Base-by-base conservation (phyloP, 2,113 vertebrate species). In the Tupaia tana region DNA sequence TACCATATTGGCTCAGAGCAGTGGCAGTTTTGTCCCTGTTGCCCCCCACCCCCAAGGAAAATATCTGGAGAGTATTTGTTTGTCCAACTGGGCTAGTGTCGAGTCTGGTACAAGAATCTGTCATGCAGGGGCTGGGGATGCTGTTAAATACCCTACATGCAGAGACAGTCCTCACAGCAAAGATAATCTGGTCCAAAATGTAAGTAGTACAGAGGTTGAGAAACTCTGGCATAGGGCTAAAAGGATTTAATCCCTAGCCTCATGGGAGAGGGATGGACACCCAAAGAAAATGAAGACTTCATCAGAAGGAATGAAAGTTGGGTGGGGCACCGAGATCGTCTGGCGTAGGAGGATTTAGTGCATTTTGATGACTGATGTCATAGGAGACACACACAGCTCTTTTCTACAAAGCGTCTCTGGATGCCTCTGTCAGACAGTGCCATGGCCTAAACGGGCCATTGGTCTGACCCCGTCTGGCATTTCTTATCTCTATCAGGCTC, bases 401-500 rank as follows among this genome's bases (percentile, higher is more conserved):
- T 86, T 56, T 80, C 87, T 94, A 3, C 84, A 81, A 20, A 95
- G 82, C 0, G 0, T 82, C 78, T 77, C 77, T 70, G 71, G 59
- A 25, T 66, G 31, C 43, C 43, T 75, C 73, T 84, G 59, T 93
- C 95, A 97, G 95, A 90, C 84, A 67, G 81, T 54, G 74, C 81
- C 0, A 0, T 56, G 75, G 92, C 78, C 95, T 83, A 69, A 86
- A 86, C 0, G 12, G 95, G 78, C 92, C 87, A 52, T 69, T 71
- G 93, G 77, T 34, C 84, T 96, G 92, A 92, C 94, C 95, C 92
- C 82, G 84, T 64, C 93, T 97, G 96, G 90, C 93, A 79, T 95
- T 74, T 95, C 93, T 79, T 82, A 88, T 90, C 97, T 97, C 92
- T 87, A 25, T 95, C 85, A 90, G 95, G 81, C 95, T 92, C 15